phyloP scores from a whole-genome alignment of 2,888 invertebrate genomes.

The Aquatica leii region DNA sequence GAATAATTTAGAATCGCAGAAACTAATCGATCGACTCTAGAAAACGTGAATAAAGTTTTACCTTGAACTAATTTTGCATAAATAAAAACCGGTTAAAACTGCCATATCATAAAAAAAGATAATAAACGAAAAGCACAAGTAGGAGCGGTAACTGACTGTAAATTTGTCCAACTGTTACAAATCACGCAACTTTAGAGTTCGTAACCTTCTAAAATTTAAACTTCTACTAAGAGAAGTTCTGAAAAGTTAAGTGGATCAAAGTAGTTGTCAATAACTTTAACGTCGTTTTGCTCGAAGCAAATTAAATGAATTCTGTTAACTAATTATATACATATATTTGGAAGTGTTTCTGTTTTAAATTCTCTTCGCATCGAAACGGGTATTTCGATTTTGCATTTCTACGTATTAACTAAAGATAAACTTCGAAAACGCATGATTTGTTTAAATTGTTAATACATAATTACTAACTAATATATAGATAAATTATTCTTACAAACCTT shows the following conservation, averaged over 20 bases:
- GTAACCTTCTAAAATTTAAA: conserved; percentile 21
- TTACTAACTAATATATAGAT: conserved; percentile 6
- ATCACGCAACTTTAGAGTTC: conserved; percentile 21
- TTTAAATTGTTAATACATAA: too few relatives aligned
- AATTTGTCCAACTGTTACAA: conserved; percentile 25
- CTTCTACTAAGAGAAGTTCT: conserved; percentile 13
- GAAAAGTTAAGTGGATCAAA: conserved; percentile 18
- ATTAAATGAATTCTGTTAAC: not conserved
- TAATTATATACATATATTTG: too few relatives aligned
- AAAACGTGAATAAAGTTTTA: too few relatives aligned
- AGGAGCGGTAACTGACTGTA: not conserved
- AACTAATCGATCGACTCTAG: too few relatives aligned
- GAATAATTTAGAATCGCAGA: too few relatives aligned
- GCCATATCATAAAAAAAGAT: not conserved
- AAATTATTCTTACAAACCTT: conserved; percentile 35
- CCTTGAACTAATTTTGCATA: too few relatives aligned
- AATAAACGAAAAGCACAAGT: not conserved
- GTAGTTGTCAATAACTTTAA: conserved; percentile 15
- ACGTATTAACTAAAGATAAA: not conserved
- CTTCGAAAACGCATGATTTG: too few relatives aligned
- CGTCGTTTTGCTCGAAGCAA: not conserved
- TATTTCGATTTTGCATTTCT: too few relatives aligned
- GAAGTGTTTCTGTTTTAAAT: too few relatives aligned
- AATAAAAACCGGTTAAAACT: too few relatives aligned
- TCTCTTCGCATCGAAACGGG: too few relatives aligned